Conservation (phyloP, 2,888 invertebrate genomes). For the Ariolimax columbianus region DNA sequence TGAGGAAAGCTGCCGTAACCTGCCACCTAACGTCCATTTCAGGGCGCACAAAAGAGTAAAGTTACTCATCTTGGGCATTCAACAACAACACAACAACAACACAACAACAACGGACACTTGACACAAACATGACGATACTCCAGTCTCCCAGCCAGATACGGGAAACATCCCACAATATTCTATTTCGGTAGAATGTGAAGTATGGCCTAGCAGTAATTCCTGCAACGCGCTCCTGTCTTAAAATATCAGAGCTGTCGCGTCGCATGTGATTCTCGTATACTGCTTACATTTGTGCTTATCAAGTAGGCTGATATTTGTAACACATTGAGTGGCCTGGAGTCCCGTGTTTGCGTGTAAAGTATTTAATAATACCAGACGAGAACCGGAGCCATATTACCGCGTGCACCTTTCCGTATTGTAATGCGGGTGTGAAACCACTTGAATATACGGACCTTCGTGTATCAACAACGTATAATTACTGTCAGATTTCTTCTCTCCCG, state of each 20-base stretch:
- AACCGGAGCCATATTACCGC: background rate
- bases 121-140: too few species aligned
- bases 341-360: background rate
- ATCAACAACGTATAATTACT: background rate
- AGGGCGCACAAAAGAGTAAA: too few species aligned
- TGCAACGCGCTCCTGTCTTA: too few species aligned
- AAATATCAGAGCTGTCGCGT: background rate
- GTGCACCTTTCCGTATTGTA: background rate
- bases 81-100: too few species aligned
- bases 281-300: background rate
- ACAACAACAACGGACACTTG: too few species aligned
- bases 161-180: too few species aligned
- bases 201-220: too few species aligned
- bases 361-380: background rate
- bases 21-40: too few species aligned
- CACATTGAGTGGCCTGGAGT: background rate
- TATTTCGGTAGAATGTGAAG: too few species aligned
- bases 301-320: background rate
- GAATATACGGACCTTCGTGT: background rate
- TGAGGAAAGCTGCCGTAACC: too few species aligned
- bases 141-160: too few species aligned
- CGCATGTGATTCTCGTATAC: background rate
- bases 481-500: background rate
- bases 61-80: too few species aligned
- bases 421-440: background rate